Percentiles rank a stretch among this genome's conserved stretches.
Conservation (phyloP, 2,888 invertebrate species). For the Heliconius charithonia region DNA sequence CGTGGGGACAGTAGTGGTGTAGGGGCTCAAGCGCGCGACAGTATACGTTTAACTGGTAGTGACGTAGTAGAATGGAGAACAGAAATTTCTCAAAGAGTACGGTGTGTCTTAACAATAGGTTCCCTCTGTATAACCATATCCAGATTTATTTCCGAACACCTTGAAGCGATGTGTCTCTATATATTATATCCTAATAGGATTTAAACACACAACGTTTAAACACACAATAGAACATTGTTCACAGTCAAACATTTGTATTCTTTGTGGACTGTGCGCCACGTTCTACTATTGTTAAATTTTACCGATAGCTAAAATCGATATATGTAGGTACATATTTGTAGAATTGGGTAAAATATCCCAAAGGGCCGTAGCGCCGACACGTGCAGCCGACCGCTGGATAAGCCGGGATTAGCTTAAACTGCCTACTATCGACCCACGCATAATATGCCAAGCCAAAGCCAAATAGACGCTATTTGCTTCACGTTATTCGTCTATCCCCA, state of each 20-base stretch:
- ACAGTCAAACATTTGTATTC: neutral
- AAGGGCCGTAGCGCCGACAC: neutral
- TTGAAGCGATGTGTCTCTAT: neutral
- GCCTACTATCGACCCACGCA: conserved; percentile 1
- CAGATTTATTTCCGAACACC: no score
- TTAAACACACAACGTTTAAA: neutral
- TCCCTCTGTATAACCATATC: no score
- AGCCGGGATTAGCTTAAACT: conserved; percentile 7
- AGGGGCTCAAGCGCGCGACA: no score
- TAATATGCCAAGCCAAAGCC: neutral
- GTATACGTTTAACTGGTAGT: no score
- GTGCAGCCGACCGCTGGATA: conserved; percentile 5
- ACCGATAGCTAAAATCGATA: neutral
- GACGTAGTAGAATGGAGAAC: no score
- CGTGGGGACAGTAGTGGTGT: no score
- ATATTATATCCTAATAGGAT: neutral
- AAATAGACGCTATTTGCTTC: neutral
- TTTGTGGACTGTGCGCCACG: neutral
- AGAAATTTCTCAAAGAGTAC: no score
- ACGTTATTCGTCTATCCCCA: neutral
- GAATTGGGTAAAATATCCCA: neutral
- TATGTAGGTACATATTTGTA: conserved; percentile 1
- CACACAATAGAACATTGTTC: neutral
- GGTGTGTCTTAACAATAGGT: no score
- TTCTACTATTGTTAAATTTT: neutral